Conservation (phyloP, 2,888 invertebrate species). For the Coelopa pilipes region DNA sequence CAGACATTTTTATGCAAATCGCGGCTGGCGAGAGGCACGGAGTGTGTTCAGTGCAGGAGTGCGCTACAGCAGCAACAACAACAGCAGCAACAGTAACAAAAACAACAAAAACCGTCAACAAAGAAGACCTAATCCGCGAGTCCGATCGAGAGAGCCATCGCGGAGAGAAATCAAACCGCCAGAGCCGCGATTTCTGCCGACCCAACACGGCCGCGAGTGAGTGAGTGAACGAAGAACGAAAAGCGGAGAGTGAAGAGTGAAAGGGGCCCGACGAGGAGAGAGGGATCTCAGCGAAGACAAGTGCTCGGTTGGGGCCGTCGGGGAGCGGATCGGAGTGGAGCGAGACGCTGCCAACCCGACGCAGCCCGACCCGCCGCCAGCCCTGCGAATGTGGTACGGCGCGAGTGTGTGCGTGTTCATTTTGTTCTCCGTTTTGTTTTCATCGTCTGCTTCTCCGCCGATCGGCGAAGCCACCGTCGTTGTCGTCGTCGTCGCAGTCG, state of each 20-base stretch:
- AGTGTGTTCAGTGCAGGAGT: not conserved
- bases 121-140: not conserved
- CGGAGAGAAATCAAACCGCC: conserved; percentile 8
- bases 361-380: no score
- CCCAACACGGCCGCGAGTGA: not conserved
- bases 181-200: not conserved
- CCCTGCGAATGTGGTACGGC: no score
- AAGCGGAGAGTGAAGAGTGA: no score
- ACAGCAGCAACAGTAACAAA: not conserved
- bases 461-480: conserved; percentile 1
- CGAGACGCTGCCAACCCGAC: no score
- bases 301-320: no score
- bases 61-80: not conserved
- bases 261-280: no score
- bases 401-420: no score
- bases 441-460: conserved; percentile 37
- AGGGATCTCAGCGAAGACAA: no score
- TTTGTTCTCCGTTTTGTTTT: conserved; percentile 38
- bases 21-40: not conserved
- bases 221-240: no score
- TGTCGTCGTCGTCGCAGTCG: not conserved
- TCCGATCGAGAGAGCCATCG: not conserved
- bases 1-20: conserved; percentile 15
- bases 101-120: not conserved
- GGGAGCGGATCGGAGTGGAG: no score